Evolutionary conservation across 2,888 invertebrate genomes (phyloP), one percentile per base, ranked within the genome.

Genomic region (Tricholauxania praeusta): DNA sequence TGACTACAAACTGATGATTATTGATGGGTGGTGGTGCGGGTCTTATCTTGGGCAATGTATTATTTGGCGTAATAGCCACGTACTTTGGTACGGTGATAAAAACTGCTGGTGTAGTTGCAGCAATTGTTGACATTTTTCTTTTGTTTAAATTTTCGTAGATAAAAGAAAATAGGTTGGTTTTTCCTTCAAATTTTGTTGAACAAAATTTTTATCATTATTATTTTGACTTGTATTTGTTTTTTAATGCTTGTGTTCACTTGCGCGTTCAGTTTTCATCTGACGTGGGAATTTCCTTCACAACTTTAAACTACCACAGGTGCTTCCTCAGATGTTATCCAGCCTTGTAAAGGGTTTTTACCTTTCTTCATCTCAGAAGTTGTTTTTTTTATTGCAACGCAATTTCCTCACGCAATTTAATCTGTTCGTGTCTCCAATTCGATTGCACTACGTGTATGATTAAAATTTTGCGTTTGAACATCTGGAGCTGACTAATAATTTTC

Each of bases 81-180:
- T 82, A 86, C 76, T 86, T 86, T 22, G 86, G 85, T 65, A 85
- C 81, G 12, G 86, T 81, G 72, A 87, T 79, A 68, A 86, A 81
- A 77, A 87, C 83, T 75, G 84, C 73, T 72, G 82, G 79, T 15
- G 77, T 72, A 62, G 77, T 74, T 70, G 82, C 74, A 72, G 77
- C 71, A 55, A 76, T 74, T 64, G 81, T 72, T 69, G 82, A 76
- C 83, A 84, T 84, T 71, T 74, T 66, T 63, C 22, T 39, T 63
- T 64, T 47, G 4, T 51, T 4, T 8, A n/a, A 32, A 8, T 66
- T 32, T 52, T 53, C 28, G 51, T 52, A 8, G 66, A 17, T 39
- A 8, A 19, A 57, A 57, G 10, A 17, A 64, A 53, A 22, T 60
- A 3, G 12, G 0, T 60, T 12, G 12, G 0, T 59, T 28, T 67